phyloP scores from a whole-genome alignment of 2,888 invertebrate genomes.

The Lamellibrachia columna region DNA sequence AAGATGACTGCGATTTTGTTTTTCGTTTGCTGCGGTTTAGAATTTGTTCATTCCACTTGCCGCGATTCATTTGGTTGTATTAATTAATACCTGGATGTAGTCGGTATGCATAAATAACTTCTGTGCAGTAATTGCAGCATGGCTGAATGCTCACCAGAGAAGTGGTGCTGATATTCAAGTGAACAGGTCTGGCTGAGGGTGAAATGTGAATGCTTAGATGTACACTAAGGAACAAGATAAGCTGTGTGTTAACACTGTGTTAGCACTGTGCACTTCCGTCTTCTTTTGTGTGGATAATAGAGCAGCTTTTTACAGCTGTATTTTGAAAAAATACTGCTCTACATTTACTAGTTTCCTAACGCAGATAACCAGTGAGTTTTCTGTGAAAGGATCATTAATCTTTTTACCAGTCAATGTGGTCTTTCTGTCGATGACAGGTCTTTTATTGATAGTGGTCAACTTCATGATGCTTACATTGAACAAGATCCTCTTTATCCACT shows the following conservation, averaged over 20 bases:
- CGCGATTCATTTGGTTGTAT: neutral
- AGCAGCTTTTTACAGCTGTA: neutral
- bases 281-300: neutral
- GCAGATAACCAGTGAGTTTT: neutral
- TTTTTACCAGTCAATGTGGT: neutral
- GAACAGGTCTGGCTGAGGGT: neutral
- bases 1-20: neutral
- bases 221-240: neutral
- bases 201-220: neutral
- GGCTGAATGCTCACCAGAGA: neutral
- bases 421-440: neutral
- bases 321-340: neutral
- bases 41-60: neutral
- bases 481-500: neutral
- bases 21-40: neutral
- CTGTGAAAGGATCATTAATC: neutral
- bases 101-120: neutral
- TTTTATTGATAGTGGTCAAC: too few relatives aligned
- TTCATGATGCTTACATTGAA: neutral
- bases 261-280: too few relatives aligned
- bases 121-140: neutral
- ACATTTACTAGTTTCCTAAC: neutral
- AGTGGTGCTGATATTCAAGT: neutral
- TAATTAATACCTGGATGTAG: neutral
- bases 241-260: neutral